Evolutionary conservation across 2,797 vertebrate species (phyloP).

Genomic region (Leontocebus nigricollis): DNA sequence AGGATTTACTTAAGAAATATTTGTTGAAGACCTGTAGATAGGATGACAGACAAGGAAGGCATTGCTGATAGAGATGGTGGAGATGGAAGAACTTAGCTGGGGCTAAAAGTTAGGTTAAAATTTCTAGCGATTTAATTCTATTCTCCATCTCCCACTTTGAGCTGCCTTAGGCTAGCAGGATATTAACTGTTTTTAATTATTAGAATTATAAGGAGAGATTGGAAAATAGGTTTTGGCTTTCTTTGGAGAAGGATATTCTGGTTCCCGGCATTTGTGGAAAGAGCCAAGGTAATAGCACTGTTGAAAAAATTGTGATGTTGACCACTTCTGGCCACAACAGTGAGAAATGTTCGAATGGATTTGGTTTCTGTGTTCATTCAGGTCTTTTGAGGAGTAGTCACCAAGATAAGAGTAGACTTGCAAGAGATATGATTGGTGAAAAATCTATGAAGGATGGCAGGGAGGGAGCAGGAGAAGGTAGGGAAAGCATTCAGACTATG

Average conservation of each 20-base stretch:
- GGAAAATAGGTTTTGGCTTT: background rate
- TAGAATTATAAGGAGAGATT: background rate
- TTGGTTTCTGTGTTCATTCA: background rate
- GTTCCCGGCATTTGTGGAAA: background rate
- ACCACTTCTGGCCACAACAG: background rate
- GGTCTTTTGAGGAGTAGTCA: background rate
- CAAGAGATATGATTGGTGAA: background rate
- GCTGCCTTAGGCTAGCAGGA: background rate
- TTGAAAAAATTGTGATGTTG: background rate
- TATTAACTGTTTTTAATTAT: background rate
- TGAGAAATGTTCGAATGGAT: background rate
- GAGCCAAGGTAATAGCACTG: background rate
- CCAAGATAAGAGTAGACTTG: background rate
- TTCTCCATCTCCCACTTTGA: background rate
- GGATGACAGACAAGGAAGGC: background rate
- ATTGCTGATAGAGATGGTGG: background rate
- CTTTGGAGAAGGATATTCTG: background rate
- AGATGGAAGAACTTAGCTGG: background rate
- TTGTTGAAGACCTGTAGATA: background rate
- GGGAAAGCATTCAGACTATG: background rate
- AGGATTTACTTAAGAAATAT: background rate
- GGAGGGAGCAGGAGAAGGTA: background rate
- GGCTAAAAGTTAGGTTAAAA: slow-evolving; percentile 1
- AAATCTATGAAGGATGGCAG: background rate
- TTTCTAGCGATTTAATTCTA: background rate